Conservation (phyloP, 2,113 vertebrate genomes). For the Opisthocomus hoazin region DNA sequence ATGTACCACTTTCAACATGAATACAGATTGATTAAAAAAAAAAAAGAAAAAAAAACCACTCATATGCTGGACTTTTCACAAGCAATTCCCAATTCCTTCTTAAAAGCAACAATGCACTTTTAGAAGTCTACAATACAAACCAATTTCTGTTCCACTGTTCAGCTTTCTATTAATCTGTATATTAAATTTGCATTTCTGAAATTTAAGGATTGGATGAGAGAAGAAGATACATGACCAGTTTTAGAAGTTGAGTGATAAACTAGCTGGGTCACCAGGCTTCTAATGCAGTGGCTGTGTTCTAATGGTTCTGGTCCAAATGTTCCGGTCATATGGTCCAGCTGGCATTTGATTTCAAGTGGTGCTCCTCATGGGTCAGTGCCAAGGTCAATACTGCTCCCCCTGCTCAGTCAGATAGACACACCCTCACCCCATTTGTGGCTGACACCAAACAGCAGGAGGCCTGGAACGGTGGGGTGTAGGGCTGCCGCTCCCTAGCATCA, state of each 20-base stretch:
- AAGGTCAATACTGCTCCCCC: not conserved
- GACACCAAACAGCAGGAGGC: not conserved
- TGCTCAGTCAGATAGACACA: not conserved
- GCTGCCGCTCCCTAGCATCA: not conserved
- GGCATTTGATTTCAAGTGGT: not conserved
- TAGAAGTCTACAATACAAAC: not conserved
- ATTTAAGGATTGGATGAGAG: not conserved
- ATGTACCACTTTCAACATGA: not conserved
- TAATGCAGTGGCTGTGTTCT: not conserved
- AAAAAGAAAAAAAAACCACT: not conserved
- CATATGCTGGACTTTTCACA: not conserved
- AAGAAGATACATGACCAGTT: not conserved
- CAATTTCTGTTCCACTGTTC: not conserved
- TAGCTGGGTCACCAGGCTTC: not conserved
- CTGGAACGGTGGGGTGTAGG: not conserved
- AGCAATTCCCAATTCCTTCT: not conserved
- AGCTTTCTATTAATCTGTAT: not conserved
- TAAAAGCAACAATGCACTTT: not conserved
- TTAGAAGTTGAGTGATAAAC: not conserved
- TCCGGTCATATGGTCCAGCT: not conserved
- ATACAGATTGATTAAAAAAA: not conserved
- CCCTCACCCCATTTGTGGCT: not conserved
- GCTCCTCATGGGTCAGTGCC: not conserved
- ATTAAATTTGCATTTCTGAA: not conserved
- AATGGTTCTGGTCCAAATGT: not conserved